These are phyloP conservation scores for Ondatra zibethicus DNA, from an alignment of 2,113 vertebrate species.

Conservation along the genomic window DNA sequence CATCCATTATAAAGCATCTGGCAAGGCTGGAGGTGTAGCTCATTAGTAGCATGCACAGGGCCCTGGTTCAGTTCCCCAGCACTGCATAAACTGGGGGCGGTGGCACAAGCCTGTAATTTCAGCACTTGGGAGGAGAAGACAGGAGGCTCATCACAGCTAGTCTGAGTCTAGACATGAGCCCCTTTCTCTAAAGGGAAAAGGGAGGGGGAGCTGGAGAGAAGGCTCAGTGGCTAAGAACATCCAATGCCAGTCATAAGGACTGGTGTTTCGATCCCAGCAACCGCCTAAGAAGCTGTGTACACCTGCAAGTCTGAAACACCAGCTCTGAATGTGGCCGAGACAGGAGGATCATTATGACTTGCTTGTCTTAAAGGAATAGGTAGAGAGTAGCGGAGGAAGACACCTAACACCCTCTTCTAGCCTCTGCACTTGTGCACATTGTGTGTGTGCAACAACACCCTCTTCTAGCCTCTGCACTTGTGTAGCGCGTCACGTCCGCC, in stretches of 20 bases:
- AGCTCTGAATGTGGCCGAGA: not conserved
- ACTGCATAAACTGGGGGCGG: not conserved
- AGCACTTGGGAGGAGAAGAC: not conserved
- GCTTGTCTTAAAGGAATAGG: not conserved
- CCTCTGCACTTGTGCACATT: not conserved
- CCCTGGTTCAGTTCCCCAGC: not conserved
- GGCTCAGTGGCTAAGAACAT: not conserved
- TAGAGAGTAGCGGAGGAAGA: not conserved
- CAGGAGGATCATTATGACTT: not conserved
- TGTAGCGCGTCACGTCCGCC: no score
- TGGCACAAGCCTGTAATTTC: not conserved
- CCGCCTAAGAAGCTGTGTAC: not conserved
- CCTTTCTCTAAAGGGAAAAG: not conserved
- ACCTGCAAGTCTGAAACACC: not conserved
- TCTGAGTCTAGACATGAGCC: not conserved
- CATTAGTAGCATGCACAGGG: not conserved
- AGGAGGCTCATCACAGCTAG: not conserved
- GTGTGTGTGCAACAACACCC: not conserved
- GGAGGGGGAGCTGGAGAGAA: not conserved
- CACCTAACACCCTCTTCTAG: not conserved
- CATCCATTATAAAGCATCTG: not conserved
- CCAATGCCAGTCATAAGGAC: not conserved
- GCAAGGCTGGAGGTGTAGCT: not conserved
- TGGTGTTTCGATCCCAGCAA: not conserved
- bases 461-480: no score